Conservation (phyloP, 2,113 vertebrate species). For the Callorhinus ursinus region DNA sequence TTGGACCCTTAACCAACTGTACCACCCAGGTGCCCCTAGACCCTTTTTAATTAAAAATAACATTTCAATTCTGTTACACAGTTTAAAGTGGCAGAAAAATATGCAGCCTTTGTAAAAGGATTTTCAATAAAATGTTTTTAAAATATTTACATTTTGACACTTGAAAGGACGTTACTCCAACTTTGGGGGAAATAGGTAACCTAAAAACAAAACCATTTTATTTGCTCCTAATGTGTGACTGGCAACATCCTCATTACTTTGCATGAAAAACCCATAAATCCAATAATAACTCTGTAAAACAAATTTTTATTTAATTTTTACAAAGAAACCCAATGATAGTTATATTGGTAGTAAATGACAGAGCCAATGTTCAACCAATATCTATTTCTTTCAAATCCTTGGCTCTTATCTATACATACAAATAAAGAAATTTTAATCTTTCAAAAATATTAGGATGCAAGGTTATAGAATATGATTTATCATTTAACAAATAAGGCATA, state of each 20-base stretch:
- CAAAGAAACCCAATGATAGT: not conserved
- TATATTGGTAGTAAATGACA: not conserved
- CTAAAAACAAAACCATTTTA: not conserved
- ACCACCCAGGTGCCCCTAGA: not conserved
- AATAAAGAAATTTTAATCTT: not conserved
- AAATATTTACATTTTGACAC: not conserved
- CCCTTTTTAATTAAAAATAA: not conserved
- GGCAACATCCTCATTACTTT: not conserved
- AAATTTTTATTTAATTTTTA: not conserved
- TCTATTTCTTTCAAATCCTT: not conserved
- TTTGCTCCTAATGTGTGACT: not conserved
- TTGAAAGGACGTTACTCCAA: not conserved
- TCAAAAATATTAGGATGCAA: not conserved
- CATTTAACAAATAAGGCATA: not conserved
- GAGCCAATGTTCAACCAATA: not conserved
- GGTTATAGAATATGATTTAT: not conserved
- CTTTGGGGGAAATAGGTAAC: not conserved
- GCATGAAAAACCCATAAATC: not conserved
- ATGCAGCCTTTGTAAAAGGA: not conserved
- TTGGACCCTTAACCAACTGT: not conserved
- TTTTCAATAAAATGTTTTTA: not conserved
- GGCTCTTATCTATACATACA: not conserved
- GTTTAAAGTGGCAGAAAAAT: not conserved
- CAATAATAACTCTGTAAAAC: not conserved
- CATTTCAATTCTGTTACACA: not conserved